A percentile compares a stretch with the other conserved stretches of the same genome.
phyloP scores from a whole-genome alignment of 1,140 invertebrate species.

The Cyclargus thomasi region DNA sequence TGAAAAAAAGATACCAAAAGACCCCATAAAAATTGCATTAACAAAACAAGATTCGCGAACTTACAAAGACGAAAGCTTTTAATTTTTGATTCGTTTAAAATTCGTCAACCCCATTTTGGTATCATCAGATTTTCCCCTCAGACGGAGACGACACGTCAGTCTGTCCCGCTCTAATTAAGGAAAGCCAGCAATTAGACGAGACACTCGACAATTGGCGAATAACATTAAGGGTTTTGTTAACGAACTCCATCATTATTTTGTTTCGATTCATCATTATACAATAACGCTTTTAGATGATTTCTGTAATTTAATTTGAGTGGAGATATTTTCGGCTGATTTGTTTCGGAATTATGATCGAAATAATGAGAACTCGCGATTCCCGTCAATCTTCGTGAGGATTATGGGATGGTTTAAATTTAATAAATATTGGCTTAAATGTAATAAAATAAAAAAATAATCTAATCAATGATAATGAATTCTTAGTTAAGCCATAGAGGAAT shows the following conservation, averaged over 20 bases:
- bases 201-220: background rate
- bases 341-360: background rate
- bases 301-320: constrained; percentile 3
- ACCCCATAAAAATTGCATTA: background rate
- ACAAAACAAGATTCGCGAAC: background rate
- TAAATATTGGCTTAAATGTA: too few species aligned
- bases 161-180: background rate
- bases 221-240: background rate
- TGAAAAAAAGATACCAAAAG: background rate
- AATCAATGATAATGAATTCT: too few species aligned
- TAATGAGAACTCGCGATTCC: background rate
- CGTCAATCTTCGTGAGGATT: background rate
- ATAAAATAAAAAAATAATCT: too few species aligned
- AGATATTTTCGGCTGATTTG: background rate
- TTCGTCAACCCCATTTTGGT: background rate
- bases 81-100: constrained; percentile 1
- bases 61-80: background rate
- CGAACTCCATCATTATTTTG: background rate
- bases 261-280: constrained; percentile 1
- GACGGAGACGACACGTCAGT: background rate
- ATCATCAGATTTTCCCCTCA: constrained; percentile 2
- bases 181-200: background rate
- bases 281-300: background rate
- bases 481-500: too few species aligned
- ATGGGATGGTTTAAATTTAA: too few species aligned